Base-by-base conservation (phyloP, 2,888 invertebrate species). In the Uloborus plumipes region DNA sequence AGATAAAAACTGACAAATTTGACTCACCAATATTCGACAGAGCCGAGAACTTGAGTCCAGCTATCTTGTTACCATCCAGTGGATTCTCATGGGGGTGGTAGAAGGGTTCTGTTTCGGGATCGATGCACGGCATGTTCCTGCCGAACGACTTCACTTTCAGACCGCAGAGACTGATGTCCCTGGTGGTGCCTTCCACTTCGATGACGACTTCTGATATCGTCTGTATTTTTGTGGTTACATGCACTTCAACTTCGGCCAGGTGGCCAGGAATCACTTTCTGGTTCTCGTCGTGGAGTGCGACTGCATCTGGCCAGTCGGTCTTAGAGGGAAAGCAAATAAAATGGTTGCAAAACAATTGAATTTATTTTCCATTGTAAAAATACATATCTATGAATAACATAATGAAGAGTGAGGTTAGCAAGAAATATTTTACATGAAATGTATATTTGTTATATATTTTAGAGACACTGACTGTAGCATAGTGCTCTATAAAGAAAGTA, bases 11-110 rank as follows among this genome's bases (percentile, higher is more conserved):
- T 3, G 26, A 26, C 2, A 26, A 26, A 2, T 26, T 6, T n/a
- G 39, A 50, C 84, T 76, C 74, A 85, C 86, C 86, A n/a, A 85
- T 61, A 67, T 86, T 86, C 2, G 85, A 84, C 18, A 86, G 51
- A 1, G 83, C 84, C 2, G 79, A 62, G 59, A 86, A 85, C 14
- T 69, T 76, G 1, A 86, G 55, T 7, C 74, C 77, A 4, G 85
- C 86, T 26, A 72, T 69, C 14, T 69, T 83, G 50, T 85, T 86
- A 3, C 85, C 84, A n/a, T 85, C 84, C 3, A 82, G 62, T 0
- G 83, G 76, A 62, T 81, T 82, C 14, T 73, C 69, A 49, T 85
- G 85, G 0, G 74, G 78, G 14, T 72, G 49, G 62, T 85, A 86
- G 20, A 74, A 76, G 7, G 86, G 84, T 55, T 84, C 84, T 2